Conservation (phyloP, 2,113 vertebrate genomes). For the Chionodraco myersi region DNA sequence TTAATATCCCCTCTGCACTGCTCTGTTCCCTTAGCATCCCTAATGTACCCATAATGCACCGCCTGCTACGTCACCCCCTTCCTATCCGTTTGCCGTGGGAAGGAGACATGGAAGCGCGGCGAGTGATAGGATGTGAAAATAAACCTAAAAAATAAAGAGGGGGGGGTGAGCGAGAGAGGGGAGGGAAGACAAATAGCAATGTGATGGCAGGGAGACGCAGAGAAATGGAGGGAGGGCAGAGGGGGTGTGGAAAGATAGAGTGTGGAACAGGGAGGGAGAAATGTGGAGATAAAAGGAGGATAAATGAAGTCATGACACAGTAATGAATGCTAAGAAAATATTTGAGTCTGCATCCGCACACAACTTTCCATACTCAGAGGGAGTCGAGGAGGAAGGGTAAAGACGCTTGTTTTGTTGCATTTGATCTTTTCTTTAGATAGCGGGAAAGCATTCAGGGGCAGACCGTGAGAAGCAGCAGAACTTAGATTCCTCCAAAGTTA, state of each 20-base stretch:
- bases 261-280: not conserved
- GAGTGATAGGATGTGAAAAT: conserved; percentile 47
- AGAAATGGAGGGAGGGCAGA: conserved; percentile 1
- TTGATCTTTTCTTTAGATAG: conserved; percentile 30
- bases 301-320: conserved; percentile 36
- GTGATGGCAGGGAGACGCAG: conserved; percentile 11
- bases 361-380: not conserved
- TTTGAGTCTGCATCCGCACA: conserved; percentile 26
- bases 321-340: conserved; percentile 49
- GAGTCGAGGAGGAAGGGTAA: conserved; percentile 11
- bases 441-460: not conserved
- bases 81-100: conserved; percentile 31
- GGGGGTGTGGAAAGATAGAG: conserved; percentile 20
- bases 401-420: not conserved
- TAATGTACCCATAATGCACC: conserved; percentile 63
- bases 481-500: conserved; percentile 8
- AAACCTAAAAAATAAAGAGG: conserved; percentile 21
- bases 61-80: not conserved
- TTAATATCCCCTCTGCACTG: conserved; percentile 40
- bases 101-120: conserved; percentile 16
- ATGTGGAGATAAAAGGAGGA: conserved; percentile 35
- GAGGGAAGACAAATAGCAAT: conserved; percentile 27
- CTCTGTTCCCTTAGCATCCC: conserved; percentile 39
- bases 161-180: not conserved
- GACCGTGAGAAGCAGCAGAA: not conserved